Evolutionary conservation across 1,140 invertebrate species (phyloP).

Genomic region (Zaprionus vittiger): DNA sequence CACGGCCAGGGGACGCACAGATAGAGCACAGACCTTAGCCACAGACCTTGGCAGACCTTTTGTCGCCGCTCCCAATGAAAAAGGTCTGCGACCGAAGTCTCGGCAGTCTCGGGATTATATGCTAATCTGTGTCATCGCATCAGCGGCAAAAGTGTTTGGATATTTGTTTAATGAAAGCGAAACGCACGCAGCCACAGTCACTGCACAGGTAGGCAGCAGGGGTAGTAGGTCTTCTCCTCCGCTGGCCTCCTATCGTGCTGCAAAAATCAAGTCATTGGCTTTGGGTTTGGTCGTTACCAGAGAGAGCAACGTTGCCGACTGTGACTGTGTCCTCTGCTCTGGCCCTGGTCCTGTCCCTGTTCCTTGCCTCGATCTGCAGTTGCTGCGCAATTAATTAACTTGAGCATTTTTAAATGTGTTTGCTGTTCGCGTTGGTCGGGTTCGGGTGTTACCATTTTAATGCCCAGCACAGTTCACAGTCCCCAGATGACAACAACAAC

Average conservation of each 20-base stretch:
- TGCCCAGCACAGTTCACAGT: conserved; percentile 44
- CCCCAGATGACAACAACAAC: conserved; percentile 42
- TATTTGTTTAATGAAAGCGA: conserved; percentile 82
- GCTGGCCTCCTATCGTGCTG: conserved; percentile 60
- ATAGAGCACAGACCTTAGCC: neutral
- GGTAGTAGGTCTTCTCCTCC: neutral
- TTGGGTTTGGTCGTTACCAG: conserved; percentile 50
- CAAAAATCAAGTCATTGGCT: conserved; percentile 77
- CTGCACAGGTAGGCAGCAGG: conserved; percentile 8
- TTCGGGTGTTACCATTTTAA: conserved; percentile 75
- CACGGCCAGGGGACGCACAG: conserved; percentile 45
- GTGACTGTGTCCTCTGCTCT: conserved; percentile 13
- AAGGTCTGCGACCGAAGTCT: conserved; percentile 27
- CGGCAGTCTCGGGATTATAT: conserved; percentile 31
- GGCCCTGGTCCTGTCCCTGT: conserved; percentile 6
- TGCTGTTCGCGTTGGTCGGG: conserved; percentile 53
- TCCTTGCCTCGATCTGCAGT: conserved; percentile 55
- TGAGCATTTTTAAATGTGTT: conserved; percentile 82
- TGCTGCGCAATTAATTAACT: conserved; percentile 78
- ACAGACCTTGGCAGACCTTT: conserved; percentile 62
- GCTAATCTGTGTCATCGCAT: conserved; percentile 75
- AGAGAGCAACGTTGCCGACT: conserved; percentile 18
- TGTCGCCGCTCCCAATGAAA: conserved; percentile 68
- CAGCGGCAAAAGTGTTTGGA: conserved; percentile 80
- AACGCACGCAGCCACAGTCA: conserved; percentile 50